These are phyloP conservation scores for Nephrotoma guestfalica DNA, from an alignment of 2,888 invertebrate species.

Conservation along the genomic window DNA sequence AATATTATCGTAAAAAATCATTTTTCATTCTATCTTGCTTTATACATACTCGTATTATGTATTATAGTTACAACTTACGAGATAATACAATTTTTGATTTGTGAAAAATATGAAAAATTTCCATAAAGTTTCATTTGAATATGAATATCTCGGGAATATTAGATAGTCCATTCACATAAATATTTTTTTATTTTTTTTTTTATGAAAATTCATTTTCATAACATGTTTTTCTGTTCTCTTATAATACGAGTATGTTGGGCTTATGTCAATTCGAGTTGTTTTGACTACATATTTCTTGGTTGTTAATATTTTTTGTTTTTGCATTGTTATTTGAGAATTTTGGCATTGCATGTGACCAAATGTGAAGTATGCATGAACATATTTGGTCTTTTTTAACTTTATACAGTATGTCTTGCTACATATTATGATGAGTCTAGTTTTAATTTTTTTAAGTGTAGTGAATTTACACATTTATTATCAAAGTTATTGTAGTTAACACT, in stretches of 20 bases:
- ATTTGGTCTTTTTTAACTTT: background rate
- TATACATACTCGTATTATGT: background rate
- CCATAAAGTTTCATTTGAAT: background rate
- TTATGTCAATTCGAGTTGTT: background rate
- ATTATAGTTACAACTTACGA: background rate
- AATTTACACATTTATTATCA: too few species aligned
- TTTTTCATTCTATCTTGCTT: background rate
- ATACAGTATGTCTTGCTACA: background rate
- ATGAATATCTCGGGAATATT: background rate
- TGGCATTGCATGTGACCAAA: background rate
- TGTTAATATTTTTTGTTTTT: background rate
- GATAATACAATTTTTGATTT: background rate
- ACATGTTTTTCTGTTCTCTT: background rate
- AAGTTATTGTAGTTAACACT: too few species aligned
- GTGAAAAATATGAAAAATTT: background rate
- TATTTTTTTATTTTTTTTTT: background rate
- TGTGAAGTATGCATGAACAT: background rate
- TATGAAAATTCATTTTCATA: background rate
- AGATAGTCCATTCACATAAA: background rate
- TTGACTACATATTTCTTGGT: background rate
- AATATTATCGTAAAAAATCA: background rate
- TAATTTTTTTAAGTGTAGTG: background rate
- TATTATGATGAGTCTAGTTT: background rate
- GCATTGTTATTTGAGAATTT: background rate
- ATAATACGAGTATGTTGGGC: background rate